Evolutionary conservation across 2,113 vertebrate species (phyloP), one percentile per base, ranked within the genome.

Genomic region (Oreochromis niloticus): DNA sequence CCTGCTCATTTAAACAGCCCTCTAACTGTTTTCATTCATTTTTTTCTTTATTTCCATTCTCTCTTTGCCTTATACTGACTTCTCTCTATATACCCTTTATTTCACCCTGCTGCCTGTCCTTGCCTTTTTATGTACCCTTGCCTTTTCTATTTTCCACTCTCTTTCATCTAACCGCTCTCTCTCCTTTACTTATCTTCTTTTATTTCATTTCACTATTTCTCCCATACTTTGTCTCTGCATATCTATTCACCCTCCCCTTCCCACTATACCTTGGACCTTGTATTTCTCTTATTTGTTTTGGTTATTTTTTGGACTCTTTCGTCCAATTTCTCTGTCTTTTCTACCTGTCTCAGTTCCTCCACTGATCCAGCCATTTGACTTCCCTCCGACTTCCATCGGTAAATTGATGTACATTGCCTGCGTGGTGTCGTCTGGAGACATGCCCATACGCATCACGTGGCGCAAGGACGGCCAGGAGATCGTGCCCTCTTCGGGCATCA

Each of bases 391-490:
- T 81, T 99, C 99, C 94, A 99, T 99, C 0, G 99, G 99, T 22
- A 99, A 99, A 94, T 96, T 99, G 82, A 98, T 99, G 95, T 99
- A 99, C 96, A 99, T 99, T 91, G 98, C 99, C 82, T 99, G 99
- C 0, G 99, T 99, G 96, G 98, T 99, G 87, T 98, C 98, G 2
- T 99, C 99, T 0, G 99, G 99, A 32, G 99, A 99, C 95, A 99
- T 99, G 98, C 99, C 99, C 88, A 99, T 99, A 94, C 98, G 97
- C 88, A 99, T 99, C 96, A 98, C 98, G 16, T 99, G 99, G 99
- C 97, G 98, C 88, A 99, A 99, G 94, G 99, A 99, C 0, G 98
- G 99, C 2, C 98, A 99, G 91, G 98, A 98, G 95, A 99, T 99
- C 81, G 96, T 99, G 85, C 97, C 98, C 0, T 98, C 98, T 71